These are phyloP conservation scores for Eupithecia abbreviata DNA, from an alignment of 2,888 invertebrate genomes.

Conservation along the genomic window DNA sequence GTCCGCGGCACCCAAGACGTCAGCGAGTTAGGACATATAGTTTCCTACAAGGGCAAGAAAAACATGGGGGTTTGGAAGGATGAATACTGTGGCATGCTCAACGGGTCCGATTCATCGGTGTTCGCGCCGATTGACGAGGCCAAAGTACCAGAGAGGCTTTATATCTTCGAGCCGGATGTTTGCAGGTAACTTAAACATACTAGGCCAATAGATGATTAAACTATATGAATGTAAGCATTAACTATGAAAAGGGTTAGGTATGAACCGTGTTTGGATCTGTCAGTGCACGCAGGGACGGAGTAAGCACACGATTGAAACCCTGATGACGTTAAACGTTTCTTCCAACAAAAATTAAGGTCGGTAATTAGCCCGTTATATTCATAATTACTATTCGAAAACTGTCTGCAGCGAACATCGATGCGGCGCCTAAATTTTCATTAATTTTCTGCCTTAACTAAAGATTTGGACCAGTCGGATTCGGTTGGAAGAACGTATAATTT, in stretches of 20 bases:
- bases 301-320: too few relatives aligned
- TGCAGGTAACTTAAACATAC: conserved; percentile 76
- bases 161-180: conserved; percentile 82
- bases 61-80: conserved; percentile 68
- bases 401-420: too few relatives aligned
- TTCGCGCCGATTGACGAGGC: conserved; percentile 78
- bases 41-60: conserved; percentile 70
- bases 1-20: conserved; percentile 80
- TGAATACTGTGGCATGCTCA: conserved; percentile 79
- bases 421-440: too few relatives aligned
- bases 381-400: background rate
- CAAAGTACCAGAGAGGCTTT: conserved; percentile 64
- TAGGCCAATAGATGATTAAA: background rate
- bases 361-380: too few relatives aligned
- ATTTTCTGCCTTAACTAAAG: too few relatives aligned
- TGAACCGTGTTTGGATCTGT: too few relatives aligned
- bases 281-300: too few relatives aligned
- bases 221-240: too few relatives aligned
- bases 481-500: background rate
- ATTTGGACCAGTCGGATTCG: too few relatives aligned
- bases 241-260: too few relatives aligned
- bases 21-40: conserved; percentile 75
- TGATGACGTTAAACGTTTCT: too few relatives aligned
- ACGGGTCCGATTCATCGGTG: conserved; percentile 82
- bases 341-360: too few relatives aligned